Base-by-base conservation (phyloP, 2,797 vertebrate species). In the Etheostoma nigrum region DNA sequence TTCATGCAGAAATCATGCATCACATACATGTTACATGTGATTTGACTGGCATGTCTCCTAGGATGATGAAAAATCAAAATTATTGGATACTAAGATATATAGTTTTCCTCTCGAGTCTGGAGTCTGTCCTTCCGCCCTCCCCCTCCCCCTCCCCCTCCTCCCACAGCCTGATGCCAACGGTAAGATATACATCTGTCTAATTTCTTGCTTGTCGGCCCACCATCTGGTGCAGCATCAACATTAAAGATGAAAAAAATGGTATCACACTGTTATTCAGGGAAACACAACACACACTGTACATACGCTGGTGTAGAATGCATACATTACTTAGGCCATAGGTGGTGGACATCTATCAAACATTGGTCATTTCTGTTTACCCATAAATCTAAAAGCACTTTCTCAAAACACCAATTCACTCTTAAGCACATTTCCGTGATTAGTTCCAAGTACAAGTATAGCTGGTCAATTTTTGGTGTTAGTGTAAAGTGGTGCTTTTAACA, bases 131-230 rank as follows among this genome's bases (percentile, higher is more conserved):
- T 4, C 27, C 27, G 2, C 25, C 25, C 27, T 4, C 25, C 25
- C 25, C 2, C 25, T 63, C 45, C 23, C 42, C n/a, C 25, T 27
- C 3, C 27, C 27, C 27, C 5, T 30, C 70, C 68, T 11, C 23
- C 67, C 76, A 64, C 72, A 74, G 74, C 78, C 83, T 77, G 79
- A 90, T 83, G 85, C 82, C 76, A 81, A 82, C 84, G 90, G 81
- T 88, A 85, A 84, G 74, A 90, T 86, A 89, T 90, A 85, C 91
- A 93, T 93, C 91, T 92, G 91, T 91, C 89, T 91, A 89, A 93
- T 93, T 93, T 92, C 84, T 81, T 91, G 88, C 83, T 91, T 93
- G 90, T 92, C 90, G 91, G 82, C 85, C 49, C 82, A 84, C 91
- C 92, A 92, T 94, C 92, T 94, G 93, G 71, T 90, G 75, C 71